Conservation (phyloP, 2,113 vertebrate genomes). For the Catagonus wagneri region DNA sequence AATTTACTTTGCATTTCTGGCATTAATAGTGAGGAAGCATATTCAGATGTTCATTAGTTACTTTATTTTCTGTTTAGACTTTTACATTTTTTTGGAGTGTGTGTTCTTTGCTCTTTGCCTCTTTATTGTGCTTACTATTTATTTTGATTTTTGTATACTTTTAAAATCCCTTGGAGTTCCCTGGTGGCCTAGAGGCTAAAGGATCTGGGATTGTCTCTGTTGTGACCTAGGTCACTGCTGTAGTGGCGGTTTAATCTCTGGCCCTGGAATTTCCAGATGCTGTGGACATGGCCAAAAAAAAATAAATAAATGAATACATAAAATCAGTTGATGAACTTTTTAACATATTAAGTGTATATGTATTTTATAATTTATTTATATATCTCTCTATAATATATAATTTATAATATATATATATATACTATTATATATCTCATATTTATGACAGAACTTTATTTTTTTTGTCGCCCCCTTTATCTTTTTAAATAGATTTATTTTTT, state of each 20-base stretch:
- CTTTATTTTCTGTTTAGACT: slow-evolving; percentile 12
- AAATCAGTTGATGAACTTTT: slow-evolving; percentile 2
- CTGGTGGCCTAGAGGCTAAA: no score
- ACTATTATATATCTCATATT: neutral
- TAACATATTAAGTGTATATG: neutral
- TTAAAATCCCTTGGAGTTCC: neutral
- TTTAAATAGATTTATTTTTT: slow-evolving; percentile 31
- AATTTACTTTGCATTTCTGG: neutral
- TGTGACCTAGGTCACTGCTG: no score
- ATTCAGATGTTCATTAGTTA: neutral
- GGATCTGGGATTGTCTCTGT: no score
- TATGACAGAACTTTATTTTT: slow-evolving; percentile 20
- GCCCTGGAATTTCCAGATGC: no score
- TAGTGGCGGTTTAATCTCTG: no score
- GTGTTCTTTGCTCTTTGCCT: neutral
- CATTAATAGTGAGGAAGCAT: neutral
- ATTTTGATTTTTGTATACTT: slow-evolving; percentile 13
- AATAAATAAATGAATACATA: no score
- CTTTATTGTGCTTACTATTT: slow-evolving; percentile 11
- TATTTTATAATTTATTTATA: neutral
- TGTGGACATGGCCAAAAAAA: no score
- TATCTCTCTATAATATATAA: no score
- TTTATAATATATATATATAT: no score
- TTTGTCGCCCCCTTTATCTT: neutral
- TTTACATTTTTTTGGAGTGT: neutral